Conservation (phyloP, 2,888 invertebrate genomes). For the Lampropteryx suffumata region DNA sequence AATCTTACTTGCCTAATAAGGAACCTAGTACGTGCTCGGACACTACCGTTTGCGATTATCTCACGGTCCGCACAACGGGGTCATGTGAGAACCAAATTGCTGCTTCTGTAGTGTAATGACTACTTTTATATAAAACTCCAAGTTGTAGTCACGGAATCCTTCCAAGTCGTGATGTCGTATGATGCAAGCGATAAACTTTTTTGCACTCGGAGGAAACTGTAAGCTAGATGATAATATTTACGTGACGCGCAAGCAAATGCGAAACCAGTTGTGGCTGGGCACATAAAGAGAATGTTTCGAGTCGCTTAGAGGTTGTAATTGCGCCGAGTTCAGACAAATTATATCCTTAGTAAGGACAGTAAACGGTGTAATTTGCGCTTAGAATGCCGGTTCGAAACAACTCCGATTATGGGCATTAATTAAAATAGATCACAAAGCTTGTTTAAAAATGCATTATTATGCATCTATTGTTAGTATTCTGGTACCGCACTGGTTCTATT, state of each 20-base stretch:
- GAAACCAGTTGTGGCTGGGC: constrained; percentile 45
- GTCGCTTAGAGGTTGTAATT: constrained; percentile 49
- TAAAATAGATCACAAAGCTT: constrained; percentile 50
- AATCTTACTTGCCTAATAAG: constrained; percentile 69
- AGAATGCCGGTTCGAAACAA: constrained; percentile 37
- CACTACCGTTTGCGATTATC: constrained; percentile 77
- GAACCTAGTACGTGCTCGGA: constrained; percentile 69
- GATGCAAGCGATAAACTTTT: constrained; percentile 55
- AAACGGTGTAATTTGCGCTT: constrained; percentile 52
- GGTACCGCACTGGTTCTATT: constrained; percentile 46
- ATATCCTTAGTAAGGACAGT: constrained; percentile 48
- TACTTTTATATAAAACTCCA: constrained; percentile 55
- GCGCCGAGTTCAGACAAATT: constrained; percentile 50
- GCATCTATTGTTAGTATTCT: constrained; percentile 43
- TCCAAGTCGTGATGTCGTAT: constrained; percentile 50
- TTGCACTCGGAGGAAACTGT: constrained; percentile 45
- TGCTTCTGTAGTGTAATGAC: constrained; percentile 59
- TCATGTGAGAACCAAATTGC: constrained; percentile 72
- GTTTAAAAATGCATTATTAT: constrained; percentile 40
- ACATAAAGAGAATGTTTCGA: constrained; percentile 51
- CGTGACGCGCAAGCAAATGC: constrained; percentile 41
- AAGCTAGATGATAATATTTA: constrained; percentile 50
- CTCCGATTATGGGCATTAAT: constrained; percentile 53
- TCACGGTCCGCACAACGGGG: constrained; percentile 72
- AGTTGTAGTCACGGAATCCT: constrained; percentile 60